These are phyloP conservation scores for Cranoglanis bouderius DNA, from an alignment of 2,113 vertebrate species.

Conservation along the genomic window DNA sequence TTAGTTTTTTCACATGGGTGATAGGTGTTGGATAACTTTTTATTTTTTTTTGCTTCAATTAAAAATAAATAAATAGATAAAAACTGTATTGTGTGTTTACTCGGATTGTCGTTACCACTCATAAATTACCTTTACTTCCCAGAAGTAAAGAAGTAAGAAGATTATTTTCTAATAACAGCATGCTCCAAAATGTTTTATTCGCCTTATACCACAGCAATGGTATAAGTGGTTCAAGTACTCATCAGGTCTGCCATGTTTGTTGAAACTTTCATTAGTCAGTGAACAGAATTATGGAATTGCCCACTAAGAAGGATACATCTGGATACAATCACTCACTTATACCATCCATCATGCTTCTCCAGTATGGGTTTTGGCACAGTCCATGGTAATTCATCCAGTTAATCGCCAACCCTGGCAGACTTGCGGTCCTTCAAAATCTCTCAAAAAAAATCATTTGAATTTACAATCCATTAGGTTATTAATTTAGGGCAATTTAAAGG, in stretches of 20 bases:
- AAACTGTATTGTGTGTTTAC: too few species aligned
- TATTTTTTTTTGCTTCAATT: too few species aligned
- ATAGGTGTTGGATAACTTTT: too few species aligned
- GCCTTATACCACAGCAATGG: background rate
- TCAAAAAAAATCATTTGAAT: background rate
- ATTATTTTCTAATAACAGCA: background rate
- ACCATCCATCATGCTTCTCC: background rate
- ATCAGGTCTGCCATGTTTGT: background rate
- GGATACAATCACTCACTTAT: background rate
- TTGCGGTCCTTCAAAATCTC: background rate
- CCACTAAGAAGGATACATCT: background rate
- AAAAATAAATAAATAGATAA: too few species aligned
- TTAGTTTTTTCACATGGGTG: too few species aligned
- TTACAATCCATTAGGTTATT: background rate
- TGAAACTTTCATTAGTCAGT: background rate
- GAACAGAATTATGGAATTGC: background rate
- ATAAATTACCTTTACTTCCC: too few species aligned
- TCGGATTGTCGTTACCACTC: too few species aligned
- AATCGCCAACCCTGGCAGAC: background rate
- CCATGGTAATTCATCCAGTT: background rate
- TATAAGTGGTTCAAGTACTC: background rate
- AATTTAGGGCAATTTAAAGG: background rate
- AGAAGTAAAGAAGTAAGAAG: too few species aligned
- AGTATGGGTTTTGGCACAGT: background rate
- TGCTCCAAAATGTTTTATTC: background rate